Evolutionary conservation across 2,888 invertebrate genomes (phyloP).

Genomic region (Spisula solida): DNA sequence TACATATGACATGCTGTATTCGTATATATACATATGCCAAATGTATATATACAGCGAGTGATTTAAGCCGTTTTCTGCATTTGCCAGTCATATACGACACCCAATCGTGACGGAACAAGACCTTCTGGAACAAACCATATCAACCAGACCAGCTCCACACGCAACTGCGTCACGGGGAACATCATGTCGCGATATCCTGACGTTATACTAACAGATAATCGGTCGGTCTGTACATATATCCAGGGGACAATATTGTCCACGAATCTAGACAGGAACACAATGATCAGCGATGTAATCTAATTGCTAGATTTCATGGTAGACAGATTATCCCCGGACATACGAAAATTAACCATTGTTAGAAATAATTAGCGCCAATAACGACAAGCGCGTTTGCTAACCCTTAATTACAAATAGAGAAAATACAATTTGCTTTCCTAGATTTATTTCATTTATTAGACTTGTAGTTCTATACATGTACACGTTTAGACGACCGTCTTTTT

Average conservation of each 20-base stretch:
- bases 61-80: too few relatives aligned
- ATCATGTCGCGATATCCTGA: too few relatives aligned
- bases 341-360: neutral
- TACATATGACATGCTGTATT: too few relatives aligned
- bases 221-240: too few relatives aligned
- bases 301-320: slow-evolving; percentile 17
- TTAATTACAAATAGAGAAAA: neutral
- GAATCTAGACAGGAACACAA: neutral
- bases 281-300: neutral
- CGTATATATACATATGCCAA: too few relatives aligned
- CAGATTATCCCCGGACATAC: neutral
- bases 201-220: too few relatives aligned
- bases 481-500: neutral
- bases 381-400: slow-evolving; percentile 6
- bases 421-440: neutral
- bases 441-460: neutral
- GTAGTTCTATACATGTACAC: neutral
- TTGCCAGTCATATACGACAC: too few relatives aligned
- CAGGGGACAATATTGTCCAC: neutral
- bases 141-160: too few relatives aligned
- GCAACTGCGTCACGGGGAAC: too few relatives aligned
- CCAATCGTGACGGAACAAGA: too few relatives aligned
- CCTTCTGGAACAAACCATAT: too few relatives aligned
- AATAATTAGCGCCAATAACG: slow-evolving; percentile 4
- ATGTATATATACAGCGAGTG: too few relatives aligned